Base-by-base conservation (phyloP, 2,113 vertebrate species). In the Suncus etruscus region DNA sequence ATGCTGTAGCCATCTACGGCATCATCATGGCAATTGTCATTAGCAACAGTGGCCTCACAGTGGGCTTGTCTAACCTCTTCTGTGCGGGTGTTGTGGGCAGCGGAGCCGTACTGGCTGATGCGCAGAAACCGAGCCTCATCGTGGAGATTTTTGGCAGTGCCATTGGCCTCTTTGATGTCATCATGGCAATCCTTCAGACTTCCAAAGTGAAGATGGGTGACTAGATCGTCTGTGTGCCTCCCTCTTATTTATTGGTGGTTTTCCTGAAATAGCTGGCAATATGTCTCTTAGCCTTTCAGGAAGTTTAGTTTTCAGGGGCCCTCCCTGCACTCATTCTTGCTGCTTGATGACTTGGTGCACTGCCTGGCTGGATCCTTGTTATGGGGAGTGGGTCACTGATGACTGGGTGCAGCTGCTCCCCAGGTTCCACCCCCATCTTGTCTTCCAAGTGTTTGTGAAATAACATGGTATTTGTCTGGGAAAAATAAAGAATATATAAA, bases 21-120 rank as follows among this genome's bases (percentile, higher is more conserved):
- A 99, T 99, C 97, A 99, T 99, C 97, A 99, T 99, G 99, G 99
- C 99, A 12, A 99, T 99, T 90, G 99, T 99, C 90, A 99, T 99
- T 96, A 99, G 99, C 97, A 99, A 99, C 97, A 98, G 99, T 45
- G 99, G 99, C 74, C 98, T 99, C 90, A 99, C 99, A 0, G 99
- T 99, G 92, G 99, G 99, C 76, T 98, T 99, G 66, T 99, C 99
- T 92, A 99, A 99, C 97, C 99, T 99, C 88, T 99, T 99, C 98
- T 99, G 99, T 1, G 99, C 99, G 78, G 99, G 99, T 92, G 99
- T 99, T 0, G 99, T 99, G 96, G 99, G 99, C 96, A 99, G 99
- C 48, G 99, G 99, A 75, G 99, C 99, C 2, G 99, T 99, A 65
- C 90, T 99, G 95, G 99, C 99, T 1, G 99, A 99, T 61, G 99